Percentiles rank a stretch among this genome's conserved stretches.
These are phyloP conservation scores for Sesamia inferens DNA, from an alignment of 2,888 invertebrate species.

Conservation along the genomic window DNA sequence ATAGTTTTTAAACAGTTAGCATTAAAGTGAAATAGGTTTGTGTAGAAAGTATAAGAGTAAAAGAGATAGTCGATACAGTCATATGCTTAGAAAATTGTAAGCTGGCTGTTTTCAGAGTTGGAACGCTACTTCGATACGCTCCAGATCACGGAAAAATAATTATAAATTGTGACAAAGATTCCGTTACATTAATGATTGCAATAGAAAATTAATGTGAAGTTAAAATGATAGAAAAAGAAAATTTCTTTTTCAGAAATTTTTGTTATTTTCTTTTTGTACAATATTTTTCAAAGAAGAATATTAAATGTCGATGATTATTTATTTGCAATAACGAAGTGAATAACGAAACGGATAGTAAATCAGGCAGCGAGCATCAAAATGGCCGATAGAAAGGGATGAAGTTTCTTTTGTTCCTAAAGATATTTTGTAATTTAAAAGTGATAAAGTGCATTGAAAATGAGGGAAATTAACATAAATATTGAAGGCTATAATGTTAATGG, in stretches of 20 bases:
- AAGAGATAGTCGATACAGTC: background rate
- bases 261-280: accelerated
- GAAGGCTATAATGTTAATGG: slow-evolving; percentile 88
- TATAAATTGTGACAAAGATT: background rate
- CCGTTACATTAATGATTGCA: too few relatives aligned
- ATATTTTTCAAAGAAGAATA: background rate
- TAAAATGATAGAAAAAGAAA: too few relatives aligned
- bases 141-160: background rate
- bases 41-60: background rate
- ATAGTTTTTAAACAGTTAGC: background rate
- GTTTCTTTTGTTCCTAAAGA: slow-evolving; percentile 77
- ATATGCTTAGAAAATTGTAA: background rate
- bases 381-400: slow-evolving; percentile 86
- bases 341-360: slow-evolving; percentile 34
- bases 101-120: background rate
- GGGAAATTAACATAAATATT: slow-evolving; percentile 86
- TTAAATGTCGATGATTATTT: background rate
- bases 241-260: accelerated
- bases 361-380: slow-evolving; percentile 72
- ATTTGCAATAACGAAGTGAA: background rate
- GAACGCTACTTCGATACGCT: background rate
- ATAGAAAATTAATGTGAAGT: background rate
- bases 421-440: slow-evolving; percentile 63
- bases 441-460: slow-evolving; percentile 73
- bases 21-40: background rate